Conservation (phyloP, 2,113 vertebrate species). For the Nesoenas mayeri region DNA sequence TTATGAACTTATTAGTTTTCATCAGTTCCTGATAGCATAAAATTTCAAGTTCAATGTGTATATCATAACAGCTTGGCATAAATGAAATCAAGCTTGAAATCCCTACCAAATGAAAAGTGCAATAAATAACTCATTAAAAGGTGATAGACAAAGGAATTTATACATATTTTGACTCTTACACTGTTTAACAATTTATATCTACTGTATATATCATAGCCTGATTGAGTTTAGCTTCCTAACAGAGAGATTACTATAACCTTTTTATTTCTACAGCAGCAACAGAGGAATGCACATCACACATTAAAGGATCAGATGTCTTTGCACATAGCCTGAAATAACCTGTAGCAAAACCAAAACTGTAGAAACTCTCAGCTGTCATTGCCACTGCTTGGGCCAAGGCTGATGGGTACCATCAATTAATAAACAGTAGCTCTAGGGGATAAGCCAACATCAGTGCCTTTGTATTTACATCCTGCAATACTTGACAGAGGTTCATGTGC, state of each 20-base stretch:
- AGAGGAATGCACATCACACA: neutral
- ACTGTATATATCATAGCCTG: neutral
- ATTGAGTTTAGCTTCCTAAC: neutral
- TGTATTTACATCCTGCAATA: neutral
- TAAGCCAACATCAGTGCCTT: neutral
- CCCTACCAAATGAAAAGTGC: neutral
- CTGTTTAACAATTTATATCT: neutral
- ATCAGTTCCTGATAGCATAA: neutral
- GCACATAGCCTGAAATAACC: neutral
- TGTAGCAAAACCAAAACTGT: neutral
- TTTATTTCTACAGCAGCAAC: neutral
- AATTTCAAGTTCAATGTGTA: neutral
- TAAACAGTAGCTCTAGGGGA: neutral
- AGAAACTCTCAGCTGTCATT: neutral
- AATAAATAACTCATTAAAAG: constrained; percentile 10
- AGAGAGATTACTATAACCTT: neutral
- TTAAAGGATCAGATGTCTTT: neutral
- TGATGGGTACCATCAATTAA: neutral
- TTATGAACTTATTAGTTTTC: neutral
- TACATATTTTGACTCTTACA: neutral
- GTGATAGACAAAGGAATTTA: neutral
- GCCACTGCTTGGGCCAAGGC: neutral
- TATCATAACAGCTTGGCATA: neutral
- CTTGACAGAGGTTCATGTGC: neutral
- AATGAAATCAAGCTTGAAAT: constrained; percentile 30